phyloP scores from a whole-genome alignment of 2,888 invertebrate genomes.

The Epinotia brunnichana region DNA sequence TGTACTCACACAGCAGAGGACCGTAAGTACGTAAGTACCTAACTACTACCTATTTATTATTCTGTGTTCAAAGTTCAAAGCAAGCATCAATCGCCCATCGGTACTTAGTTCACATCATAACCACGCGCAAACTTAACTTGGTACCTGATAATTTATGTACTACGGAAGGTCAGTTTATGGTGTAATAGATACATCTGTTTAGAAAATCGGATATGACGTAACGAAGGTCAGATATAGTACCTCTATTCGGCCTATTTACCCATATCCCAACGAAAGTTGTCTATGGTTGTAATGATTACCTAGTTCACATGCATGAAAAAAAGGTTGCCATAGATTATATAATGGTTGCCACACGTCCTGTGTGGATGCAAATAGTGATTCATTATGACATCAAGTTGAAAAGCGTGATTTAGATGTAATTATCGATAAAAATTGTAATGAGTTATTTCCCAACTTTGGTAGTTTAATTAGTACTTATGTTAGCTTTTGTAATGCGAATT shows the following conservation, averaged over 20 bases:
- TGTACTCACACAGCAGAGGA: no score
- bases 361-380: conserved; percentile 21
- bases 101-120: not conserved
- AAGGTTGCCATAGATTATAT: conserved; percentile 19
- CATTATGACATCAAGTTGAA: conserved; percentile 16
- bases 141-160: conserved; percentile 12
- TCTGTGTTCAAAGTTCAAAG: no score
- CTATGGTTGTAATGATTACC: not conserved
- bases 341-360: conserved; percentile 36
- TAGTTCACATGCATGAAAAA: conserved; percentile 20
- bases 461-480: not conserved
- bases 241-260: conserved; percentile 26
- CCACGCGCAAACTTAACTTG: not conserved
- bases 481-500: not conserved
- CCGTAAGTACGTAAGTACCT: no score
- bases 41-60: no score
- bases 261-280: conserved; percentile 33
- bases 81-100: not conserved
- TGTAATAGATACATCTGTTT: conserved; percentile 34
- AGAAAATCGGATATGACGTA: conserved; percentile 36
- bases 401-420: conserved; percentile 25
- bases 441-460: conserved; percentile 4
- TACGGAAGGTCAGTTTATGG: conserved; percentile 29
- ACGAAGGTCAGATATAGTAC: conserved; percentile 27
- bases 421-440: conserved; percentile 20